Evolutionary conservation across 2,113 vertebrate species (phyloP).

Genomic region (Mugil cephalus): DNA sequence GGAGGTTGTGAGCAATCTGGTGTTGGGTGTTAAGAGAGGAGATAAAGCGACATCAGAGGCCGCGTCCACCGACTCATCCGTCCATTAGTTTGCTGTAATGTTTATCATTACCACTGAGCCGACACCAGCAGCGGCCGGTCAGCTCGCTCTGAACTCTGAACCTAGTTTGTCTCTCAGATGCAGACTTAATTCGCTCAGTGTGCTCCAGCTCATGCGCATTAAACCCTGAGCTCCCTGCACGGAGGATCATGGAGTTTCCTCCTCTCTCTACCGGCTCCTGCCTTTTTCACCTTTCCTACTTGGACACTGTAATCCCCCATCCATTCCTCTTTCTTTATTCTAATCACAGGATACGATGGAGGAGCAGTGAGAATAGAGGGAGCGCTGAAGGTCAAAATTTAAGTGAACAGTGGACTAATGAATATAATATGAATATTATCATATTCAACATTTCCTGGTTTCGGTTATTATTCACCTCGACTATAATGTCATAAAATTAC

Average conservation of each 20-base stretch:
- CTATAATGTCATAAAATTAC: too few relatives aligned
- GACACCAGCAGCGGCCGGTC: constrained; percentile 11
- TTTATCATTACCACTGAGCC: constrained; percentile 61
- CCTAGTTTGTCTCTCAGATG: constrained; percentile 36
- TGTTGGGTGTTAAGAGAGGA: constrained; percentile 51
- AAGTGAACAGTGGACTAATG: neutral
- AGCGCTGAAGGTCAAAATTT: constrained; percentile 21
- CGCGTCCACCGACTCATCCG: neutral
- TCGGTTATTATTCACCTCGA: too few relatives aligned
- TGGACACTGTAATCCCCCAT: neutral
- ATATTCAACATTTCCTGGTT: too few relatives aligned
- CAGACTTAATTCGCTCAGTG: neutral
- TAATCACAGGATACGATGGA: constrained; percentile 1
- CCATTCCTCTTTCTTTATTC: constrained; percentile 7
- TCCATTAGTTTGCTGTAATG: constrained; percentile 64
- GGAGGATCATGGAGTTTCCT: constrained; percentile 17
- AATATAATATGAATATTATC: too few relatives aligned
- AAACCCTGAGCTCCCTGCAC: constrained; percentile 7
- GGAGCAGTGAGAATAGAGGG: constrained; percentile 1
- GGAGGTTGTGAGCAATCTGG: constrained; percentile 63
- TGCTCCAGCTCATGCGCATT: neutral
- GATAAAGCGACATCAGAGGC: constrained; percentile 68
- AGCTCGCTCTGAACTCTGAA: constrained; percentile 48
- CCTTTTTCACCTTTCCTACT: constrained; percentile 1
- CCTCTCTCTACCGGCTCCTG: constrained; percentile 5